Percentiles rank a stretch among this genome's conserved stretches.
Conservation (phyloP, 2,113 vertebrate species). For the Pachycephala philippinensis region DNA sequence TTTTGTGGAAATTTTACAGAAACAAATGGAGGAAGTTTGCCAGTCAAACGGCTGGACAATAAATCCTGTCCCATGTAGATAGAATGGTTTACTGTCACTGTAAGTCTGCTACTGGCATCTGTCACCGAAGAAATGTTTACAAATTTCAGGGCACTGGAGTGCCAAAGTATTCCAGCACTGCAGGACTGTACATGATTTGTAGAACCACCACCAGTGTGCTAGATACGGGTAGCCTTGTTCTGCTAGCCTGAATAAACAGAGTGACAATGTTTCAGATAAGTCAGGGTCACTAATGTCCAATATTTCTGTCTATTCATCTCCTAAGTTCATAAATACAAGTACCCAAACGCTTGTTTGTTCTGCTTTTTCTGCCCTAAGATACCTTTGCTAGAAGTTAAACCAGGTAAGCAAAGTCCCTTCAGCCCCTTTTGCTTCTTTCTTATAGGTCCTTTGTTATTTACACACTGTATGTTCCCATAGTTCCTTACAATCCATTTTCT, state of each 20-base stretch:
- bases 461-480: neutral
- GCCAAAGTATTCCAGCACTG: slow-evolving; percentile 39
- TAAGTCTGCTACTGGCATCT: slow-evolving; percentile 51
- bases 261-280: slow-evolving; percentile 27
- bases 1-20: slow-evolving; percentile 71
- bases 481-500: neutral
- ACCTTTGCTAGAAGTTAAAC: neutral
- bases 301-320: neutral
- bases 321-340: neutral
- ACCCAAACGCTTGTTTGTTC: neutral
- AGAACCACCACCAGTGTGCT: neutral
- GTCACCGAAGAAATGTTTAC: slow-evolving; percentile 56
- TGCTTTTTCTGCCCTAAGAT: neutral
- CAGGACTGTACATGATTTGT: slow-evolving; percentile 5
- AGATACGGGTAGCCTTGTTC: slow-evolving; percentile 10
- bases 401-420: neutral
- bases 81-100: slow-evolving; percentile 61
- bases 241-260: slow-evolving; percentile 41
- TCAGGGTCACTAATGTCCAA: neutral
- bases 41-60: slow-evolving; percentile 70
- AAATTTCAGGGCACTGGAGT: neutral
- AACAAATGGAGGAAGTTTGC: slow-evolving; percentile 82
- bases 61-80: slow-evolving; percentile 69
- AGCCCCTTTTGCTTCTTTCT: neutral
- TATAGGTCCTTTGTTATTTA: neutral